phyloP scores from a whole-genome alignment of 2,113 vertebrate species.

The Gambusia holbrooki region DNA sequence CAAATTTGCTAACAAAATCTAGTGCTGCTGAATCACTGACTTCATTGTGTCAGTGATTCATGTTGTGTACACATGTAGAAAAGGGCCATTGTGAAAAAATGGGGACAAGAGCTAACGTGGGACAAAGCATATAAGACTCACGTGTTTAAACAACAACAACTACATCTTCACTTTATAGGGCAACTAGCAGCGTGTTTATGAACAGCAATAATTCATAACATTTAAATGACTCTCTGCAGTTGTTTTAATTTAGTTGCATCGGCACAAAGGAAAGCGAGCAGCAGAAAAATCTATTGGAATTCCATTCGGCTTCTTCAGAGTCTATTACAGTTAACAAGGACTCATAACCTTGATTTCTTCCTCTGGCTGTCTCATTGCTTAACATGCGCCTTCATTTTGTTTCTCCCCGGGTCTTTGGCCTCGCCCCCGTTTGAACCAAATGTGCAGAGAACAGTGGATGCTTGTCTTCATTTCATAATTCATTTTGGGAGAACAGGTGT shows the following conservation, averaged over 20 bases:
- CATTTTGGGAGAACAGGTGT: constrained; percentile 69
- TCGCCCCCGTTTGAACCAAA: constrained; percentile 40
- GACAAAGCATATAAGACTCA: constrained; percentile 12
- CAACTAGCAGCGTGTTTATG: constrained; percentile 20
- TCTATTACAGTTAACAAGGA: constrained; percentile 70
- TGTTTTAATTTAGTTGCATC: constrained; percentile 60
- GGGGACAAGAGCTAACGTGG: not conserved
- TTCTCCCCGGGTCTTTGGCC: constrained; percentile 53
- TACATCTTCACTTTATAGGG: constrained; percentile 22
- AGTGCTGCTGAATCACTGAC: not conserved
- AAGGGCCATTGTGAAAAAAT: not conserved
- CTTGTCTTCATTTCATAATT: constrained; percentile 63
- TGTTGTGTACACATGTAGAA: not conserved
- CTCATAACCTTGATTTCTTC: constrained; percentile 64
- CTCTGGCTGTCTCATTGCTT: constrained; percentile 39
- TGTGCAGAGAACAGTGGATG: constrained; percentile 33
- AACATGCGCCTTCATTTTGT: constrained; percentile 41
- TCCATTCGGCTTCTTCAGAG: constrained; percentile 41
- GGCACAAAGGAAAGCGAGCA: constrained; percentile 39
- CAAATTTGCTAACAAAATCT: constrained; percentile 6
- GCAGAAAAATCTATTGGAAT: constrained; percentile 44
- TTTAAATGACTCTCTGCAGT: constrained; percentile 47
- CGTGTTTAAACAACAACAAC: constrained; percentile 34
- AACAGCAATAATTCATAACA: constrained; percentile 66
- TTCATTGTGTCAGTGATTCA: not conserved